Percentiles rank a stretch among this genome's conserved stretches.
Conservation (phyloP, 2,888 invertebrate species). For the Pedicia rivosa region DNA sequence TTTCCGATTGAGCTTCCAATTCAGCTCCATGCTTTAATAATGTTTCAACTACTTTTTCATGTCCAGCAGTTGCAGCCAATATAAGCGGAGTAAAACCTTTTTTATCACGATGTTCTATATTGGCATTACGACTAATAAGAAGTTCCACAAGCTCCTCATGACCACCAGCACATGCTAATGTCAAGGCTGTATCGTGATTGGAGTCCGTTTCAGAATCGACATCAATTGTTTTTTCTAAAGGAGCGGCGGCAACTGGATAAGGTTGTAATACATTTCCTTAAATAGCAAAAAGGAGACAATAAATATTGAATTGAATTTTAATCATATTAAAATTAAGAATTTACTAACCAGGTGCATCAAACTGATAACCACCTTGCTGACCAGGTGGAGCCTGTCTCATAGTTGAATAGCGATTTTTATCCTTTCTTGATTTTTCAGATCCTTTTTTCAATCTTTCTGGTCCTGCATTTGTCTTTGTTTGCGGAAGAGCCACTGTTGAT, state of each 20-base stretch:
- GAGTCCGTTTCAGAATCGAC: constrained; percentile 97
- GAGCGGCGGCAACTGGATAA: constrained; percentile 26
- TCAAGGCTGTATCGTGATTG: constrained; percentile 96
- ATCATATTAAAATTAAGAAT: too few relatives aligned
- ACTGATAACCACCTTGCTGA: too few relatives aligned
- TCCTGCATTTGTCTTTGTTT: neutral
- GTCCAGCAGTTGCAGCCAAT: constrained; percentile 92
- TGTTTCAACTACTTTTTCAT: constrained; percentile 77
- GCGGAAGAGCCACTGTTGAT: neutral
- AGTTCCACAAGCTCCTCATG: constrained; percentile 92
- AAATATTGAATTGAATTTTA: too few relatives aligned
- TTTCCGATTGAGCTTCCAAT: constrained; percentile 95
- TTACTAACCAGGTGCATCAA: too few relatives aligned
- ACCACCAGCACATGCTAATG: constrained; percentile 93
- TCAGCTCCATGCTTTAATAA: constrained; percentile 89
- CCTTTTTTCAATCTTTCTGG: neutral
- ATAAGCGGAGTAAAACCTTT: constrained; percentile 98
- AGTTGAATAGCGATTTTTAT: constrained; percentile 26
- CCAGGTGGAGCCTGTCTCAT: constrained; percentile 29
- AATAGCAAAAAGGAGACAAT: constrained; percentile 1
- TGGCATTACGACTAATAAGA: constrained; percentile 78
- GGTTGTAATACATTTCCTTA: constrained; percentile 15
- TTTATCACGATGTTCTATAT: constrained; percentile 96
- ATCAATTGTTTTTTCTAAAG: constrained; percentile 64
- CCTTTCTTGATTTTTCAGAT: constrained; percentile 31